Percentiles rank a stretch among this genome's conserved stretches.
Evolutionary conservation across 1,140 invertebrate species (phyloP).

Genomic region (Drosophila tropicalis): DNA sequence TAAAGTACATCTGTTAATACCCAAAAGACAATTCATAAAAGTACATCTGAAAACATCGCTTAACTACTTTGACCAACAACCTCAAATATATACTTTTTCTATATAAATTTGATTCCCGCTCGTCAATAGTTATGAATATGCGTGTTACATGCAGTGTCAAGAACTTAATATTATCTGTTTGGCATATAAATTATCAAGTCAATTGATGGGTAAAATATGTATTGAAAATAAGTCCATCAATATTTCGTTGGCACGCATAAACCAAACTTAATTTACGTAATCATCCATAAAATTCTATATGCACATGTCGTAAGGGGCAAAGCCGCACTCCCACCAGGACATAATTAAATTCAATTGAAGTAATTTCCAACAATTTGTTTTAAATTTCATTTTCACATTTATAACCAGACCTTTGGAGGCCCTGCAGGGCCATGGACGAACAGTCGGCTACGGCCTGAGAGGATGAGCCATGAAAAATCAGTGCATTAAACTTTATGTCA

Average conservation of each 20-base stretch:
- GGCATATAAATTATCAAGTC: not conserved
- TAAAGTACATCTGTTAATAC: too few relatives aligned
- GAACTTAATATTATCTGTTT: not conserved
- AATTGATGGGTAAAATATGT: not conserved
- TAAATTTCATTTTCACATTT: constrained; percentile 70
- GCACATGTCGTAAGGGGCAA: not conserved
- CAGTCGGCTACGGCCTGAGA: not conserved
- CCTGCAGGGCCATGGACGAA: not conserved
- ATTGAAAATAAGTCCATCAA: constrained; percentile 11
- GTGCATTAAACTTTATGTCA: constrained; percentile 29
- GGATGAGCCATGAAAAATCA: constrained; percentile 23
- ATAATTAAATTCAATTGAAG: constrained; percentile 75
- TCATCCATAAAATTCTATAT: constrained; percentile 57
- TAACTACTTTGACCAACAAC: too few relatives aligned
- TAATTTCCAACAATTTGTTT: constrained; percentile 73
- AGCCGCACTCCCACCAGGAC: constrained; percentile 35
- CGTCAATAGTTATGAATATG: too few relatives aligned
- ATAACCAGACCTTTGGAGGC: constrained; percentile 30
- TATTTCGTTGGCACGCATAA: constrained; percentile 28
- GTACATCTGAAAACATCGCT: too few relatives aligned
- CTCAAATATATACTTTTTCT: not conserved
- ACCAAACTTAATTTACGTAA: constrained; percentile 56
- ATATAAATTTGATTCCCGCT: not conserved
- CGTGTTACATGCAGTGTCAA: too few relatives aligned
- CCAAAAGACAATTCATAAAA: too few relatives aligned